A percentile compares a stretch with the other conserved stretches of the same genome.
Conservation (phyloP, 2,113 vertebrate genomes). For the Naja naja region DNA sequence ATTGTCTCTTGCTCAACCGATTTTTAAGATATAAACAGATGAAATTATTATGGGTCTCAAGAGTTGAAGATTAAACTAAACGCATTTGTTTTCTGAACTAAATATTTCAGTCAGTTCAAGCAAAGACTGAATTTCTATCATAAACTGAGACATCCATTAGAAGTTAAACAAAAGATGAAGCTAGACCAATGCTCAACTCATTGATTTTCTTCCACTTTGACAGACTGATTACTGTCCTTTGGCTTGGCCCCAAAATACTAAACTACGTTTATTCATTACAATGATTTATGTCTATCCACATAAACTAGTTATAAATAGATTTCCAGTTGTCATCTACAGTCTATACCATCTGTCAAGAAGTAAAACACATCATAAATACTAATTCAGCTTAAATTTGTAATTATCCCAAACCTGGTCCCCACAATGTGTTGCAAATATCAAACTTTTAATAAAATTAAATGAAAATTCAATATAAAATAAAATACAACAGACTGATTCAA, state of each 20-base stretch:
- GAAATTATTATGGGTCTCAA: neutral
- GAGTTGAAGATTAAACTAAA: neutral
- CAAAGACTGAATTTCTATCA: neutral
- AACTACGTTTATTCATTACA: neutral
- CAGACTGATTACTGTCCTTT: neutral
- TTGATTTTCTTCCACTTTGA: neutral
- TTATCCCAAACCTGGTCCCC: too few species aligned
- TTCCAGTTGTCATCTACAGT: neutral
- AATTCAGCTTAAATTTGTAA: neutral
- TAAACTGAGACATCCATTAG: neutral
- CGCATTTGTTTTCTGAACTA: neutral
- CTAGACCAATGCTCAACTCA: neutral
- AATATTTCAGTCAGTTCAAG: neutral
- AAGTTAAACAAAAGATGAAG: neutral
- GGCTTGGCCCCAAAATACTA: neutral
- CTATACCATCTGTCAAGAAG: neutral
- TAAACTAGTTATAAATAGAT: neutral
- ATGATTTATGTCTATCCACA: neutral
- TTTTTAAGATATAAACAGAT: neutral
- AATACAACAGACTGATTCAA: neutral
- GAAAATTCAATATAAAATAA: neutral
- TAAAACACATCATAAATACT: neutral
- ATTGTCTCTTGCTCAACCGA: neutral
- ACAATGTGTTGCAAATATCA: neutral
- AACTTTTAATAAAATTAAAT: neutral